Base-by-base conservation (phyloP, 1,140 invertebrate genomes). In the Zelostemma sp. region DNA sequence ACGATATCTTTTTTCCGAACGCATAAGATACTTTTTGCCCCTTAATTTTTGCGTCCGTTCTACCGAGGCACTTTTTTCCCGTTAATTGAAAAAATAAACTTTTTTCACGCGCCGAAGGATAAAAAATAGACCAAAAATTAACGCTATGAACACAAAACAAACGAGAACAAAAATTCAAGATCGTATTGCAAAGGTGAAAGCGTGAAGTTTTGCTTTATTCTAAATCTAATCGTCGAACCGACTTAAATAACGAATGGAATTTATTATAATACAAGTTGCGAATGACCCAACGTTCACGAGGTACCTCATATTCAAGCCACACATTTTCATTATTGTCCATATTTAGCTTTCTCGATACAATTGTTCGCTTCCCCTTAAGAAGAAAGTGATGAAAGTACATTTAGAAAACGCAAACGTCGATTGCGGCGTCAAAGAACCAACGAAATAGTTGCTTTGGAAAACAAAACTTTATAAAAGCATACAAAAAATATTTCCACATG, bases 251-350 rank as follows among this genome's bases (percentile, higher is more conserved):
- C 12, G 16, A 14, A 5, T 2, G n/a, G n/a, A n/a, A n/a, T 4
- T 38, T n/a, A 43, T 43, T 17, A 16, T 16, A 1, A 43, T 43
- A 15, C 12, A 43, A 43, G 11, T 14, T 43, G 40, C 14, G 11
- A 43, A 43, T 43, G 16, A 43, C 15, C 2, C 40, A 43, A 43
- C 40, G 14, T 43, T 43, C 14, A 14, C 16, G 16, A 43, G 40
- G 8, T 43, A 43, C 14, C 40, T 43, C 40, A 17, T 15, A 43
- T 16, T 43, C 40, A 15, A 43, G 40, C 15, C 40, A 19, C 9
- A 46, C 43, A 46, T 15, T 41, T 12, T 15, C 40, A 41, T 46
- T 46, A 46, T 46, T 46, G 43, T 46, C 43, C 43, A 46, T 12
- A 11, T 19, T 46, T n/a, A 28, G 25, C 25, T 28, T 28, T 28